Evolutionary conservation across 1,140 invertebrate genomes (phyloP), one percentile per base, ranked within the genome.

Genomic region (Aradophagus sp.): DNA sequence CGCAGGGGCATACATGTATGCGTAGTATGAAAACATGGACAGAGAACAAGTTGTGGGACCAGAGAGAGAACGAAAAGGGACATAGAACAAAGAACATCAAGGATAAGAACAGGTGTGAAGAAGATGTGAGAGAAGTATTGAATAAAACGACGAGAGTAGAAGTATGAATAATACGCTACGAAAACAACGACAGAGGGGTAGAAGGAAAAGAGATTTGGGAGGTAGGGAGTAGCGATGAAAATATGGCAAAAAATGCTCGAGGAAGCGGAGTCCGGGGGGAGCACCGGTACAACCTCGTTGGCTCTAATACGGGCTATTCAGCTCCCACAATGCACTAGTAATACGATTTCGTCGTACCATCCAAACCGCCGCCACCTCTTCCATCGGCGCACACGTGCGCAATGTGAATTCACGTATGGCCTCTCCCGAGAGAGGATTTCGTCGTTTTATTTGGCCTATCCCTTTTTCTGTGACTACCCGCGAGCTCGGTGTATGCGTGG

Each of bases 301-400:
- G 63, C 74, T 82, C 79, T 84, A 83, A 84, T 83, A 78, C 80
- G 73, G 73, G 73, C 78, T 83, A 84, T 84, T 83, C 82, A 82
- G 76, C 73, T 74, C 41, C 80, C 77, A 82, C 81, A 83, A 84
- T 84, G 80, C 76, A 78, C 78, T 82, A 80, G 80, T 83, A 84
- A 84, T 83, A 82, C 81, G 78, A 83, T 84, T 84, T 83, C 61
- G 56, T 56, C 74, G 61, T 56, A 20, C 11, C 47, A 63, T 41
- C 48, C 27, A 42, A 47, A 62, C 58, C 38, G 34, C n/a, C 47
- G 23, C 45, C 38, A 32, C 50, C 27, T 55, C 56, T 47, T 39
- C 31, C 56, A 53, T 14, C 26, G 26, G 20, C 36, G 19, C 31
- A 61, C 63, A 62, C 67, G 58, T 70, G 58, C 47, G 53, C 62